Evolutionary conservation across 2,113 vertebrate genomes (phyloP), one percentile per base, ranked within the genome.

Genomic region (Lamprotornis superbus): DNA sequence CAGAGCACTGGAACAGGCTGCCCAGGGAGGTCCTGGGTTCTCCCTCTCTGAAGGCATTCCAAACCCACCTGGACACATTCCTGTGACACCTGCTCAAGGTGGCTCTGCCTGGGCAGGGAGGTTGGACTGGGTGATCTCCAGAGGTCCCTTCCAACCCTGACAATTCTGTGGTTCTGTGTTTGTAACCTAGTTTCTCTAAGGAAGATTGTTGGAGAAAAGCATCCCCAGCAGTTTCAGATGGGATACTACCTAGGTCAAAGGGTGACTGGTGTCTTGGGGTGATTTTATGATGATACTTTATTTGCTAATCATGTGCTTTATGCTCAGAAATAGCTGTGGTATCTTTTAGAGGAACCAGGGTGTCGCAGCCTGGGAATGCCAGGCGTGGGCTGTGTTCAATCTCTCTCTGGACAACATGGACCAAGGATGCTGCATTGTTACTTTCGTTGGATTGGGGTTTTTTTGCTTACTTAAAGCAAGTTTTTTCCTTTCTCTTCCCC

Each of bases 361-460:
- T 4, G 19, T 0, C 7, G 4, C 15, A 27, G n/a, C 42, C 13
- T 33, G 13, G 27, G 27, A 20, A 7, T 0, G 2, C 20, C 0
- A 5, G n/a, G 9, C 2, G 1, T 0, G 4, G 24, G 63, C 13
- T 33, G 11, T 57, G 10, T 33, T 68, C n/a, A 17, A 1, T 25
- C 40, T 37, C 40, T 57, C 12, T 49, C 47, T 1, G 1, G 49
- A 23, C 31, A 23, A 15, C 2, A 5, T 17, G 15, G 20, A 20
- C 40, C 3, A 4, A 40, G 33, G 33, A 31, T 0, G 0, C 33
- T 31, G 40, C 40, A 12, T 37, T 46, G 21, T 25, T 33, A 46
- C 50, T 46, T 67, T 25, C 37, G 7, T 16, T 31, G 22, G 21
- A 46, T 31, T 31, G 14, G 49, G 44, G 0, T 4, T 47, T 37